These are phyloP conservation scores for Leptoteleia sp. DNA, from an alignment of 1,140 invertebrate species.

Conservation along the genomic window DNA sequence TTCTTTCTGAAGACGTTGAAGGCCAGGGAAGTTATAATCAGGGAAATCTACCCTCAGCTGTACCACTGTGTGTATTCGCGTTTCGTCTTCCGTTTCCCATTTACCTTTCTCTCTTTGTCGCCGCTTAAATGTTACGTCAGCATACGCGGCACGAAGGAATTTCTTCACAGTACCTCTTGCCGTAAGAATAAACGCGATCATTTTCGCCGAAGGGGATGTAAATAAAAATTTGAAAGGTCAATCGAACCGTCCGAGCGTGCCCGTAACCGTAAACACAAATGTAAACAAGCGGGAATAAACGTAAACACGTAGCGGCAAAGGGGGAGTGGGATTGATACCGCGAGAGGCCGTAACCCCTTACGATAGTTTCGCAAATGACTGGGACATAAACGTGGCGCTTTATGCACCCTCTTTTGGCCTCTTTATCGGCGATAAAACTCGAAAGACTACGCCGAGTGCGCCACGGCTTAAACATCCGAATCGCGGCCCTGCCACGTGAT, in stretches of 20 bases:
- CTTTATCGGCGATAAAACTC: slow-evolving; percentile 60
- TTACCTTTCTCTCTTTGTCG: slow-evolving; percentile 3
- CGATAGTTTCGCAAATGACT: slow-evolving; percentile 10
- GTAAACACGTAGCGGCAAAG: background rate
- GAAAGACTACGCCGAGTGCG: slow-evolving; percentile 28
- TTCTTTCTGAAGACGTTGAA: no score
- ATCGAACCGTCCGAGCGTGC: slow-evolving; percentile 4
- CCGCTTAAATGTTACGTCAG: background rate
- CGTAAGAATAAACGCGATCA: background rate
- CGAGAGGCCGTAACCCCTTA: slow-evolving; percentile 28
- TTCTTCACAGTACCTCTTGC: background rate
- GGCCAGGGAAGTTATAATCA: background rate
- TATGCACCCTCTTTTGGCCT: slow-evolving; percentile 36
- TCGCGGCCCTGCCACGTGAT: slow-evolving; percentile 50
- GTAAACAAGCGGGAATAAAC: slow-evolving; percentile 8
- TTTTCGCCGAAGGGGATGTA: background rate
- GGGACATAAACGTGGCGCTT: slow-evolving; percentile 21
- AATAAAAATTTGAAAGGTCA: background rate
- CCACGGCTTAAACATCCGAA: slow-evolving; percentile 45
- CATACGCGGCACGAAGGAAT: background rate
- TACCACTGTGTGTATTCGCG: slow-evolving; percentile 30
- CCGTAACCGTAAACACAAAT: slow-evolving; percentile 5
- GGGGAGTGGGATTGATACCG: slow-evolving; percentile 26
- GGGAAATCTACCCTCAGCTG: slow-evolving; percentile 18
- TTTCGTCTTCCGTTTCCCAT: slow-evolving; percentile 17